Evolutionary conservation across 2,888 invertebrate genomes (phyloP).

Genomic region (Patella ulyssiponensis): DNA sequence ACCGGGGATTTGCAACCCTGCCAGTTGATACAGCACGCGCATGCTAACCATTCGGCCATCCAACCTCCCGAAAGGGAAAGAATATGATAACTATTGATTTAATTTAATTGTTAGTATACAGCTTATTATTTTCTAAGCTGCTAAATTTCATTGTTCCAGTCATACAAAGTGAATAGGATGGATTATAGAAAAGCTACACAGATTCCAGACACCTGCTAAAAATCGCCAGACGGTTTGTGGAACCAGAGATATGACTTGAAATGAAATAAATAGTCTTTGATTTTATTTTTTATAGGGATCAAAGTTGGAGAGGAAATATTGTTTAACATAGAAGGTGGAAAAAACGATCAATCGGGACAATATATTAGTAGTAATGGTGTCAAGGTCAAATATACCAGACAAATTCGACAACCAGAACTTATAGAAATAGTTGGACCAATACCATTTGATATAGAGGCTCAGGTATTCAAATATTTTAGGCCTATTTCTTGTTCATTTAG

Average conservation of each 20-base stretch:
- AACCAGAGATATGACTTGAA: constrained; percentile 18
- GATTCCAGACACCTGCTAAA: no score
- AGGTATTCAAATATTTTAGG: constrained; percentile 38
- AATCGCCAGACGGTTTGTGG: neutral
- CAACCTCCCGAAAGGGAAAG: no score
- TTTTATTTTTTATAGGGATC: constrained; percentile 40
- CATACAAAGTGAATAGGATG: no score
- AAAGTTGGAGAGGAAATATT: constrained; percentile 44
- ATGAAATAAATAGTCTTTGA: neutral
- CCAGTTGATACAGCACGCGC: no score
- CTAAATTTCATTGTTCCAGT: no score
- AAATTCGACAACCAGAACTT: constrained; percentile 39
- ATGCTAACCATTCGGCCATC: no score
- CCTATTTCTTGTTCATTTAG: no score
- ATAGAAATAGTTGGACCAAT: constrained; percentile 52
- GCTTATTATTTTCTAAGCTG: no score
- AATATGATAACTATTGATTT: no score
- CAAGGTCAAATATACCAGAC: constrained; percentile 43
- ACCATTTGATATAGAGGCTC: constrained; percentile 40
- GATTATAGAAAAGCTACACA: no score
- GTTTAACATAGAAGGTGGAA: constrained; percentile 41
- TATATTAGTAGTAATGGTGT: constrained; percentile 43
- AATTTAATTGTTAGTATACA: no score
- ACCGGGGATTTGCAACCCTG: no score
- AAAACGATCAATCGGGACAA: constrained; percentile 37